phyloP scores from a whole-genome alignment of 2,888 invertebrate species.

The Sepioteuthis lessoniana region DNA sequence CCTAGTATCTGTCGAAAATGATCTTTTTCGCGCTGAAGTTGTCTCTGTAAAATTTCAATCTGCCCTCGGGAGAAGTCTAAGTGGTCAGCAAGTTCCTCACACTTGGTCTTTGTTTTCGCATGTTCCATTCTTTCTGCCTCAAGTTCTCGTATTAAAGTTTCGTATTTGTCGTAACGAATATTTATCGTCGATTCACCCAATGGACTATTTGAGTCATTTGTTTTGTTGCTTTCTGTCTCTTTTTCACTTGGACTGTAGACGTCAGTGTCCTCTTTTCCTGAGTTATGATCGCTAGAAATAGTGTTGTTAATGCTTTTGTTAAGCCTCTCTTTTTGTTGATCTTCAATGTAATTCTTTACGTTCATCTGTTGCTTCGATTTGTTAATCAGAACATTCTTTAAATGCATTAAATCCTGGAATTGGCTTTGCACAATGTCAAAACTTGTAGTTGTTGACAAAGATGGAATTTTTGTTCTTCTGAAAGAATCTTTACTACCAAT shows the following conservation, averaged over 20 bases:
- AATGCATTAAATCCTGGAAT: neutral
- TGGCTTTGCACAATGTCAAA: neutral
- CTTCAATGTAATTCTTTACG: neutral
- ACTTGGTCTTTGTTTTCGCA: constrained; percentile 59
- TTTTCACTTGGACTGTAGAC: neutral
- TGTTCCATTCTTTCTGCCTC: constrained; percentile 65
- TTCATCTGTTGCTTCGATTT: neutral
- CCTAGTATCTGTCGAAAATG: constrained; percentile 53
- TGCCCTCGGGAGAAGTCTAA: constrained; percentile 65
- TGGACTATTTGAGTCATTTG: neutral
- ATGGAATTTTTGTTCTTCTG: neutral
- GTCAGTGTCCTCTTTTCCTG: neutral
- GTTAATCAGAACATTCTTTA: neutral
- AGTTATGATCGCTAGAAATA: neutral
- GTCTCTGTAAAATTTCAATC: constrained; percentile 62
- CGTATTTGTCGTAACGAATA: neutral
- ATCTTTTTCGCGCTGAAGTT: constrained; percentile 64
- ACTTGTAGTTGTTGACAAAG: neutral
- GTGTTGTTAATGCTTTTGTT: no score
- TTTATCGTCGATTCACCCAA: neutral
- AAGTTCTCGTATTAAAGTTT: neutral
- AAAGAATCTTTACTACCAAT: neutral
- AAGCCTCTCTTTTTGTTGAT: neutral
- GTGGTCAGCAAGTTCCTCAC: constrained; percentile 63
- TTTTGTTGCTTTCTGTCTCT: neutral